These are phyloP conservation scores for Chlorodrepanis virens DNA, from an alignment of 2,113 vertebrate species.

Conservation along the genomic window DNA sequence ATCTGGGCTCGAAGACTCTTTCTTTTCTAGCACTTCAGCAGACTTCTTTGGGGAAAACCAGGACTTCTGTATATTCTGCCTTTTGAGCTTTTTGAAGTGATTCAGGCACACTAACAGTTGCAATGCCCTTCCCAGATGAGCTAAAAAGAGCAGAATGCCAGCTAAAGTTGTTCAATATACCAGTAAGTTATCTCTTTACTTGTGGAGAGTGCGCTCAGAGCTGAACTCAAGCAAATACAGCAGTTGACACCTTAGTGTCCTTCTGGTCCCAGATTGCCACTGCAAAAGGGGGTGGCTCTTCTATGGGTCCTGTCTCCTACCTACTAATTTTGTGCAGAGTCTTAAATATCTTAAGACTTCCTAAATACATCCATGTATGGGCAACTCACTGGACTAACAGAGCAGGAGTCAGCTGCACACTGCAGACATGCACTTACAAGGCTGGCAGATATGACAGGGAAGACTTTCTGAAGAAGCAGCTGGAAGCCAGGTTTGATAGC, in stretches of 20 bases:
- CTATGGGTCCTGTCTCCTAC: background rate
- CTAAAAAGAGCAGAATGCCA: background rate
- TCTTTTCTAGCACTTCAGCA: background rate
- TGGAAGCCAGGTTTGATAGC: background rate
- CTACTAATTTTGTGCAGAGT: background rate
- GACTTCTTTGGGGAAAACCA: background rate
- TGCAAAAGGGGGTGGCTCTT: background rate
- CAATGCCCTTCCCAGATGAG: background rate
- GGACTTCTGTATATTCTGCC: background rate
- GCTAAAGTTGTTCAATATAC: background rate
- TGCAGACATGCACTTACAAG: background rate
- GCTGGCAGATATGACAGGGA: background rate
- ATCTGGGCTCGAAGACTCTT: background rate
- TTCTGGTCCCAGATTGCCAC: background rate
- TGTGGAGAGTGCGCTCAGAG: too few relatives aligned
- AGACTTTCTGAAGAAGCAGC: background rate
- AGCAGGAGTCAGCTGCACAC: background rate
- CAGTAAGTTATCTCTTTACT: background rate
- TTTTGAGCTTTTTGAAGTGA: background rate
- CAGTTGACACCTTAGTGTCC: background rate
- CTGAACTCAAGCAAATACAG: background rate
- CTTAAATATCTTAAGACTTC: background rate
- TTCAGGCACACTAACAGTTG: background rate
- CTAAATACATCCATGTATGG: background rate
- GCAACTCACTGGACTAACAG: background rate